Evolutionary conservation across 2,888 invertebrate genomes (phyloP).

Genomic region (Zele albiditarsus): DNA sequence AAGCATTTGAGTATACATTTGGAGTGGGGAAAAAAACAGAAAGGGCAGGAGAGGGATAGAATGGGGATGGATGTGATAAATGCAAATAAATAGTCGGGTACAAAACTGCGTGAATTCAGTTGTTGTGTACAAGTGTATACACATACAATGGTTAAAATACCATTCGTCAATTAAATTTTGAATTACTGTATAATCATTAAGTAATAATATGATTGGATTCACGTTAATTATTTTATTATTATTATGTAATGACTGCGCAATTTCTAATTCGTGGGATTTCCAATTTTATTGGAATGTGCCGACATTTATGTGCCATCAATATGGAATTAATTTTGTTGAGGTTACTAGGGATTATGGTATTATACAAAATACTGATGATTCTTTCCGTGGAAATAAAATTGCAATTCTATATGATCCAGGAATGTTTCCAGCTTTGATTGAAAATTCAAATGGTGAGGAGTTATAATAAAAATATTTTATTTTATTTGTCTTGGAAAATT

Average conservation of each 20-base stretch:
- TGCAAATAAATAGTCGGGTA: slow-evolving; percentile 46
- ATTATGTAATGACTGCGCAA: background rate
- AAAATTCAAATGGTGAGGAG: slow-evolving; percentile 70
- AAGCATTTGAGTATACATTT: background rate
- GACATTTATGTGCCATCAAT: slow-evolving; percentile 81
- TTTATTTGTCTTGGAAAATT: too few relatives aligned
- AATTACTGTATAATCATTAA: background rate
- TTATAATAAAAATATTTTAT: background rate
- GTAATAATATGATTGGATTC: background rate
- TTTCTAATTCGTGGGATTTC: background rate
- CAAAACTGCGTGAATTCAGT: slow-evolving; percentile 44
- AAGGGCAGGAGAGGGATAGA: slow-evolving; percentile 14
- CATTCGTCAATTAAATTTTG: background rate
- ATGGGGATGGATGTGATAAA: slow-evolving; percentile 28
- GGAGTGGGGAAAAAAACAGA: slow-evolving; percentile 35
- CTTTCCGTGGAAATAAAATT: slow-evolving; percentile 80
- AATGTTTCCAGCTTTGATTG: slow-evolving; percentile 79
- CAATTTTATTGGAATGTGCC: slow-evolving; percentile 87
- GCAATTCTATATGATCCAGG: slow-evolving; percentile 85
- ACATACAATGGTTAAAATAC: background rate
- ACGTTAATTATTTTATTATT: background rate
- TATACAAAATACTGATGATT: slow-evolving; percentile 79
- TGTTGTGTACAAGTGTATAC: slow-evolving; percentile 34
- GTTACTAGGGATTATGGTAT: slow-evolving; percentile 78
- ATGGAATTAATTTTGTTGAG: slow-evolving; percentile 77